Evolutionary conservation across 2,888 invertebrate genomes (phyloP), one percentile per base, ranked within the genome.

Genomic region (Andrena minutula): DNA sequence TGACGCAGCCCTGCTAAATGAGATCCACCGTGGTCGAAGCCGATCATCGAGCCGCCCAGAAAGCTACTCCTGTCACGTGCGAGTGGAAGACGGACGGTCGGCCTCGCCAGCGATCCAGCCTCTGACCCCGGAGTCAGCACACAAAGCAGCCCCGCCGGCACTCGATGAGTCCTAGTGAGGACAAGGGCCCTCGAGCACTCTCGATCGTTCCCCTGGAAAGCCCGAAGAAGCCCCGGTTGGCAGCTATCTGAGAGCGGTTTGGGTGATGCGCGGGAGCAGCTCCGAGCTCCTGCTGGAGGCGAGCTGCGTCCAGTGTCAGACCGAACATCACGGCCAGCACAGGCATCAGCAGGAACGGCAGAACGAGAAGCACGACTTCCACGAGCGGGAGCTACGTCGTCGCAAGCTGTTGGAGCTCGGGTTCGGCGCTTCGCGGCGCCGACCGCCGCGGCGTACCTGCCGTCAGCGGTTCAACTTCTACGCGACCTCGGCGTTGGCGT

Each of bases 211-310:
- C 69, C 66, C 74, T 58, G 56, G 71, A 83, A 82, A 72, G 72
- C 64, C 26, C 56, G 82, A 73, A 75, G 84, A 58, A 70, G 66
- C 71, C 75, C 71, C 76, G 82, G 75, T 78, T 77, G 75, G 85
- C 83, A 75, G 65, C 81, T 84, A 74, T 65, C 64, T 77, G 85
- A 88, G 71, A 82, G 87, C 75, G 76, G 70, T 73, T 41, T 70
- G 85, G 89, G 91, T 90, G 89, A 96, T 96, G 96, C 96, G 96
- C 95, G 96, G 96, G 95, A 96, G 96, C 95, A 96, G 96, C 95
- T 96, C 96, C 94, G 96, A 96, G 95, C 95, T 96, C 95, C 96
- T 96, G 95, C 96, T 96, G 94, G 96, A 96, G 94, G 96, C 96
- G 94, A 96, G 96, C 95, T 96, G 96, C 95, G 95, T 94, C 94